Conservation (phyloP, 2,797 vertebrate genomes). For the Lithobates pipiens region DNA sequence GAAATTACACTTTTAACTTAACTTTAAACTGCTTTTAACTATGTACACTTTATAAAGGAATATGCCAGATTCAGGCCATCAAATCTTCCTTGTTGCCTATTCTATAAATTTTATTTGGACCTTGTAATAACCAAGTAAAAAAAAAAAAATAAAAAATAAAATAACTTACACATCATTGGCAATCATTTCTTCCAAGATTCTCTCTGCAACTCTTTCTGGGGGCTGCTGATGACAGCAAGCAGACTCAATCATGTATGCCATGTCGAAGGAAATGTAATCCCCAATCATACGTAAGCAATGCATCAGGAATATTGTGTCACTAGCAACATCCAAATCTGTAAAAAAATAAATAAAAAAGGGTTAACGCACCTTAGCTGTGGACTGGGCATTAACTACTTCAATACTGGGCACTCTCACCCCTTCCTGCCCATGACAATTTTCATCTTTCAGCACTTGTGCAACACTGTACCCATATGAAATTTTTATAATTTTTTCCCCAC, state of each 20-base stretch:
- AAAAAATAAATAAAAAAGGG: constrained; percentile 60
- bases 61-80: no score
- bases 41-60: no score
- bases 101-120: background rate
- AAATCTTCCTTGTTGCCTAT: background rate
- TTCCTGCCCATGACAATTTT: no score
- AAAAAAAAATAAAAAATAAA: background rate
- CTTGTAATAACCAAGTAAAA: background rate
- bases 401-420: no score
- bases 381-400: no score
- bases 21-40: no score
- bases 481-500: no score
- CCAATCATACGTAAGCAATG: constrained; percentile 89
- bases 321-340: constrained; percentile 84
- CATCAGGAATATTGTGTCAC: constrained; percentile 88
- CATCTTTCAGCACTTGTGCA: no score
- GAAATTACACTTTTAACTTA: no score
- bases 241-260: constrained; percentile 90
- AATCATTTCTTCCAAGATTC: constrained; percentile 88
- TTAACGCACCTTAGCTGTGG: no score
- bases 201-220: constrained; percentile 89
- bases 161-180: constrained; percentile 87
- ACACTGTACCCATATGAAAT: no score
- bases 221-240: constrained; percentile 88
- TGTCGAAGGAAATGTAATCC: constrained; percentile 83